Percentiles rank a stretch among this genome's conserved stretches.
Conservation (phyloP, 30 jellyfish, hydroid and myxozoan species). For the Haliclystus octoradiatus region DNA sequence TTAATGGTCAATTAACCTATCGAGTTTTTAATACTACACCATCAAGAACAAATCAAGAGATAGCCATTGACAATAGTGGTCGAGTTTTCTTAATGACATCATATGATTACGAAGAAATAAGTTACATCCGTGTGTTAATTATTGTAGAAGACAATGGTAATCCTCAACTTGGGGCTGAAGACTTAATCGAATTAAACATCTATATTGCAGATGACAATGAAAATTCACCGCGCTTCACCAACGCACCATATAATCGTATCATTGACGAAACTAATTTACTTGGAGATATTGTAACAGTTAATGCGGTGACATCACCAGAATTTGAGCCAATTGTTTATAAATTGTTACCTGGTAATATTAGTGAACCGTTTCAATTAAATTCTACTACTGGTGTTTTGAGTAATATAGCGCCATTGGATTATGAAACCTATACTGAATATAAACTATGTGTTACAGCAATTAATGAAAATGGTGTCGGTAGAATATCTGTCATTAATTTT, state of each 20-base stretch:
- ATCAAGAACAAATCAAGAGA: not conserved
- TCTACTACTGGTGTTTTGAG: not conserved
- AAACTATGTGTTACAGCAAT: not conserved
- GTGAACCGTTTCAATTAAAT: not conserved
- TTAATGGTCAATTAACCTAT: not conserved
- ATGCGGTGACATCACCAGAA: not conserved
- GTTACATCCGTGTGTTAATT: no score
- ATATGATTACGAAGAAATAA: not conserved
- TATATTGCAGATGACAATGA: not conserved
- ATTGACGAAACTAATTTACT: not conserved
- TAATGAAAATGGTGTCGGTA: not conserved
- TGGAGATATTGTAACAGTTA: not conserved
- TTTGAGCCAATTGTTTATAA: not conserved
- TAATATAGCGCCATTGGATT: not conserved
- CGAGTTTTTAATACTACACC: not conserved
- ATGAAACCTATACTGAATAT: not conserved
- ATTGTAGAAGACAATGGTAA: not conserved
- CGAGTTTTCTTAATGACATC: not conserved
- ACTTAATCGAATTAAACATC: not conserved
- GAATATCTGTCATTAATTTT: no score
- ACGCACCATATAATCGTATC: not conserved
- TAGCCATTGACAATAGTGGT: not conserved
- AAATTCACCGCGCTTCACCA: not conserved
- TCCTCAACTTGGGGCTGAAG: not conserved
- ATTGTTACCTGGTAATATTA: not conserved